Evolutionary conservation across 2,797 vertebrate species (phyloP).

Genomic region (Loris lydekkerianus): DNA sequence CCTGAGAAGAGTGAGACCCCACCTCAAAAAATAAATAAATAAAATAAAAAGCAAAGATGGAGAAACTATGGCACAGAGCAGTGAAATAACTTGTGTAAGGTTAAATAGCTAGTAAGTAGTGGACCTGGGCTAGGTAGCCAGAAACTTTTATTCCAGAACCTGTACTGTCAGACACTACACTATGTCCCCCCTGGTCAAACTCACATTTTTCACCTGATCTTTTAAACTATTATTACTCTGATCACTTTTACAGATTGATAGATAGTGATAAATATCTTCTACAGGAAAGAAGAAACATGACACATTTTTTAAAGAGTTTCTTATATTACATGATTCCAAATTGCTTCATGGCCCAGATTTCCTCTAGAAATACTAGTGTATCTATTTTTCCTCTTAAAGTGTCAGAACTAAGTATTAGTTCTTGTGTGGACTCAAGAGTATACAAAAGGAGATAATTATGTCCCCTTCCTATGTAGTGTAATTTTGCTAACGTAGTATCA

Average conservation of each 20-base stretch:
- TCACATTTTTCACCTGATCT: neutral
- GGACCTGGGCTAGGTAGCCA: neutral
- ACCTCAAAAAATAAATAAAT: too few species aligned
- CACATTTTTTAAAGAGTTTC: neutral
- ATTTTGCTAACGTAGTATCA: neutral
- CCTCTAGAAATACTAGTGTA: neutral
- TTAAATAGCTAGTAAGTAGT: neutral
- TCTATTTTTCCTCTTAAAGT: neutral
- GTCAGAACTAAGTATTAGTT: neutral
- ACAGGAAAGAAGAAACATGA: neutral
- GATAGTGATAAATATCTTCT: slow-evolving; percentile 6
- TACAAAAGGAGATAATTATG: neutral
- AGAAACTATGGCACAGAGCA: neutral
- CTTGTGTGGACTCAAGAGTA: neutral
- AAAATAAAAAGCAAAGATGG: neutral
- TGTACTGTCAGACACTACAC: neutral
- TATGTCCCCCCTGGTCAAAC: neutral
- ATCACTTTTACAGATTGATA: slow-evolving; percentile 18
- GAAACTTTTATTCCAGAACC: neutral
- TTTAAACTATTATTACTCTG: neutral
- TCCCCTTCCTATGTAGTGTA: neutral
- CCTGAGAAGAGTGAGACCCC: too few species aligned
- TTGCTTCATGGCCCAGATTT: neutral
- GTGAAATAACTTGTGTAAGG: neutral
- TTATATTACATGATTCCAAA: slow-evolving; percentile 12